Conservation (phyloP, 1,140 invertebrate genomes). For the Drosophila pachea region DNA sequence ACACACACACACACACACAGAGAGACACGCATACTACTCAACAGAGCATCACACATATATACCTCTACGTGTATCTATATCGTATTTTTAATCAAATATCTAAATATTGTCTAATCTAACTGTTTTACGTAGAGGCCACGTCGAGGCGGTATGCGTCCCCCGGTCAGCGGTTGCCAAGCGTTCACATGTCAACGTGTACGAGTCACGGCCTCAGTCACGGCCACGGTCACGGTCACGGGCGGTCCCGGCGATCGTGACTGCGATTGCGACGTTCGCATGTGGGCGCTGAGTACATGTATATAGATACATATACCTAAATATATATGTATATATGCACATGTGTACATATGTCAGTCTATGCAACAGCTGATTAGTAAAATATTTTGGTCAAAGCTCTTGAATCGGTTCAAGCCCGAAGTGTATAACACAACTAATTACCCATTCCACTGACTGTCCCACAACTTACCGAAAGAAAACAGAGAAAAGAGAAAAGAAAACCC, state of each 20-base stretch:
- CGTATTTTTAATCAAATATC: constrained; percentile 9
- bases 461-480: neutral
- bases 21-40: neutral
- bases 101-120: constrained; percentile 13
- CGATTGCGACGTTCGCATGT: constrained; percentile 10
- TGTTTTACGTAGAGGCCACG: constrained; percentile 57
- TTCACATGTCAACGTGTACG: constrained; percentile 2
- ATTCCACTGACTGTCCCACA: no score
- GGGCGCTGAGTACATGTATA: no score
- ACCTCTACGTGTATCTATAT: neutral
- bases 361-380: constrained; percentile 73
- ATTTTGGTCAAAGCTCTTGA: constrained; percentile 72
- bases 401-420: constrained; percentile 10
- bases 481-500: no score
- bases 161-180: constrained; percentile 52
- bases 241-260: neutral
- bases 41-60: neutral
- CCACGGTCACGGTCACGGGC: neutral
- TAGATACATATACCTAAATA: no score
- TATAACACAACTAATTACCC: no score
- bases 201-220: constrained; percentile 7
- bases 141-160: constrained; percentile 74
- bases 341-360: constrained; percentile 8
- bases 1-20: neutral
- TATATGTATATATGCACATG: no score